A percentile compares a stretch with the other conserved stretches of the same genome.
phyloP scores from a whole-genome alignment of 2,888 invertebrate genomes.

The Argynnis bischoffii region DNA sequence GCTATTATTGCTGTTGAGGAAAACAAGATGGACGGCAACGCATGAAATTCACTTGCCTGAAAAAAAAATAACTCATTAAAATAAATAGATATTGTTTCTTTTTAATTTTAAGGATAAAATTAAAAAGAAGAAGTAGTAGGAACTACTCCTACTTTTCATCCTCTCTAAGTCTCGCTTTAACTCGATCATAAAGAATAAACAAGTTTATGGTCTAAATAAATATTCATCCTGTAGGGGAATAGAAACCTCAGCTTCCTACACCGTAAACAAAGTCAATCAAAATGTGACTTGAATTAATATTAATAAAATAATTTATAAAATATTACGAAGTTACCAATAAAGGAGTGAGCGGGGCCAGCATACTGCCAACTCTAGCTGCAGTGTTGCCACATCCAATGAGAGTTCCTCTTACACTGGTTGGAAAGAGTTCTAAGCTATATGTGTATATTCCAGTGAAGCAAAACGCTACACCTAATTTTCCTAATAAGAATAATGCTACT shows the following conservation, averaged over 20 bases:
- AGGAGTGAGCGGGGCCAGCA: slow-evolving; percentile 68
- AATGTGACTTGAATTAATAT: no score
- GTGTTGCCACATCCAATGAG: slow-evolving; percentile 64
- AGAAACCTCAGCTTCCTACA: no score
- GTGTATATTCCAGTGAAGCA: slow-evolving; percentile 70
- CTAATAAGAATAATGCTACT: slow-evolving; percentile 57
- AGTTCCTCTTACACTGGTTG: slow-evolving; percentile 67
- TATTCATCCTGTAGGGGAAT: no score
- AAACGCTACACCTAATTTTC: slow-evolving; percentile 63
- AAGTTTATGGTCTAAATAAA: no score
- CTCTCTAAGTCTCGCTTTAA: no score
- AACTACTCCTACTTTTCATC: no score
- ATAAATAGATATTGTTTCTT: background rate
- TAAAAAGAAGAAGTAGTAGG: no score
- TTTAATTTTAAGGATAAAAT: no score
- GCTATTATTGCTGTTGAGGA: slow-evolving; percentile 56
- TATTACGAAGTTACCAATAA: slow-evolving; percentile 54
- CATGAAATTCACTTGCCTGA: slow-evolving; percentile 53
- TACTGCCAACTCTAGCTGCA: slow-evolving; percentile 64
- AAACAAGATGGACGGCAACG: slow-evolving; percentile 63
- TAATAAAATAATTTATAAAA: slow-evolving; percentile 10
- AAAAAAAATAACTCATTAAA: slow-evolving; percentile 41
- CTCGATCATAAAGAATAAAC: no score
- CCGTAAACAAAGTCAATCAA: no score
- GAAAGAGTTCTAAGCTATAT: slow-evolving; percentile 66